Percentiles rank a stretch among this genome's conserved stretches.
Conservation (phyloP, 2,113 vertebrate genomes). For the Hylia prasina region DNA sequence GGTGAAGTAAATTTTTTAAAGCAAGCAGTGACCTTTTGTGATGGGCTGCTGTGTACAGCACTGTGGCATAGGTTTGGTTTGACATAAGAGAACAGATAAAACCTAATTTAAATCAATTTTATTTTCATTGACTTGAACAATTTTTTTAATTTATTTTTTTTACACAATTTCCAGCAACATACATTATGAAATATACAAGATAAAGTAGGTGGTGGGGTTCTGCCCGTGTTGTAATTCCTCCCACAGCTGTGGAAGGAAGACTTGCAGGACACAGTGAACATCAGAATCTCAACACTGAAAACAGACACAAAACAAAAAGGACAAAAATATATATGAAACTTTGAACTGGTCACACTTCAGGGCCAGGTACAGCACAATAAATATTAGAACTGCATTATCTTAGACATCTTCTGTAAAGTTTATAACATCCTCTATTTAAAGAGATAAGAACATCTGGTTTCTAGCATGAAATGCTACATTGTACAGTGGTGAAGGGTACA, state of each 20-base stretch:
- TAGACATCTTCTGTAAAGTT: conserved; percentile 66
- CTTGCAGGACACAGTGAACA: conserved; percentile 59
- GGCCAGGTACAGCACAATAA: conserved; percentile 76
- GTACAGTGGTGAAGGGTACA: conserved; percentile 40
- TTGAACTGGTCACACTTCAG: conserved; percentile 69
- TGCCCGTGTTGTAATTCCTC: conserved; percentile 28
- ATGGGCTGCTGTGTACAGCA: accelerated
- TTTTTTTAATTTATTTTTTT: conserved; percentile 5
- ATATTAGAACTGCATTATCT: conserved; percentile 73
- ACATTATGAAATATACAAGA: conserved; percentile 68
- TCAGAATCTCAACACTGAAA: conserved; percentile 73
- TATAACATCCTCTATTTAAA: conserved; percentile 64
- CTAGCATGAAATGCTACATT: conserved; percentile 67
- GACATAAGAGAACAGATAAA: neutral
- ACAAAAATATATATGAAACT: conserved; percentile 72
- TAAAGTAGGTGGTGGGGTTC: conserved; percentile 54
- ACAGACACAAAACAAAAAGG: conserved; percentile 56
- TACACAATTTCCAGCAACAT: conserved; percentile 72
- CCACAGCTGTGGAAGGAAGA: conserved; percentile 52
- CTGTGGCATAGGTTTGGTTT: neutral
- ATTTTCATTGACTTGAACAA: conserved; percentile 72
- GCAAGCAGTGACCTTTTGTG: neutral
- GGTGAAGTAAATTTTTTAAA: neutral
- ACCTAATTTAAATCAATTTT: conserved; percentile 72
- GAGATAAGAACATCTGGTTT: conserved; percentile 66